Evolutionary conservation across 2,797 vertebrate genomes (phyloP), one percentile per base, ranked within the genome.

Genomic region (Pelobates cultripes): DNA sequence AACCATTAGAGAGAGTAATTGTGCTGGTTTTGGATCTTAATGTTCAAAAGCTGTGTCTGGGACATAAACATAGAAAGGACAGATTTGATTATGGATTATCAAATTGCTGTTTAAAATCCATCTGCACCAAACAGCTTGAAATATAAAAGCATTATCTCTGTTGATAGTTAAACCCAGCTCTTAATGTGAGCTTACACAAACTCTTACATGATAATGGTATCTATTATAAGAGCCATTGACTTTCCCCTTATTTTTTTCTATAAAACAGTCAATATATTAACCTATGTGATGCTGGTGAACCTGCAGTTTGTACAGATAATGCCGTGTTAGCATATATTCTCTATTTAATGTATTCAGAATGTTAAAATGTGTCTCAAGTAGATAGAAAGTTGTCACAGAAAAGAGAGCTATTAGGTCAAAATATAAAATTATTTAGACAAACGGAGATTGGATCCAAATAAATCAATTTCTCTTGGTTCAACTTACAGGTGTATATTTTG

Each of bases 1-100:
- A 79, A 42, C 51, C 44, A 75, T 83, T 79, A 75, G 45, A 55
- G 17, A 13, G 13, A 74, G 44, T 70, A 79, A 61, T 70, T 63
- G 17, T 51, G 53, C 63, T 78, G 70, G 17, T 51, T 63, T 13
- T 51, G 55, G 67, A 47, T 75, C 67, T 83, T 79, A 83, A 70
- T 70, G 53, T n/a, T 74, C 70, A 66, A 55, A 75, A 55, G 71
- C 81, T 55, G 71, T 70, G 72, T 83, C 81, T 79, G 40, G 71
- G 71, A 43, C 76, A 67, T 45, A 51, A 53, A 73, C 74, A 72
- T 73, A 63, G 66, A 51, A 83, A 83, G 81, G 81, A 53, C 71
- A 83, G 81, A 83, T 83, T 83, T 83, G 81, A 83, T 83, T 83
- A 83, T 83, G 81, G 81, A 83, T 83, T 83, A 79, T 78, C 76